Evolutionary conservation across 1,140 invertebrate species (phyloP), one percentile per base, ranked within the genome.

Genomic region (Mylabris phalerata): DNA sequence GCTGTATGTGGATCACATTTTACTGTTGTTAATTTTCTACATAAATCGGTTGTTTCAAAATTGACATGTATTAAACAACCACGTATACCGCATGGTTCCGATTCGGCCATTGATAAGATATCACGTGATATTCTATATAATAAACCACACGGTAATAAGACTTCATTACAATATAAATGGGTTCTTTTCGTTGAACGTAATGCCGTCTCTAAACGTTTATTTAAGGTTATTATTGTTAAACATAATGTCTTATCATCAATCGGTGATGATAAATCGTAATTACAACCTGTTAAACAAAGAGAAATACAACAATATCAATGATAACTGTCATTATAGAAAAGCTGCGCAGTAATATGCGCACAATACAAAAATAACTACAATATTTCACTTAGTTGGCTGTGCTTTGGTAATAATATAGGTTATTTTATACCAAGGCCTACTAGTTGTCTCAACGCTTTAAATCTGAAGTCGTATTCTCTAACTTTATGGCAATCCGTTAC

Each of bases 61-160:
- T 85, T 84, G 11, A 90, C 82, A 68, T 87, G 88, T 11, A 90
- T 75, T 0, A 85, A 87, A 63, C 87, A 88, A 19, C 88, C 88
- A 52, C 87, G 75, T 3, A 91, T 82, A 54, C 90, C 91, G 70
- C 89, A 93, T 13, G 90, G 90, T 73, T 93, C 91, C 32, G 83
- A 83, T 69, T 92, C 89, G 1, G 90, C 88, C 78, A 89, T 84
- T 9, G 81, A 80, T 43, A 92, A 77, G 24, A 90, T 84, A 70
- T 91, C 86, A 58, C 83, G 77, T 10, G 89, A 83, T 54, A 92
- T 86, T 65, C 86, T 77, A 38, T 82, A 80, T 38, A 90, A 79
- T 42, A 93, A 80, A 72, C 89, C 86, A 43, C 84, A 83, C 9
- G 90, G 90, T 61, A 93, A 75, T 46, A 91, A 77, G 6, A 92